Percentiles rank a stretch among this genome's conserved stretches.
These are phyloP conservation scores for Eciton burchellii DNA, from an alignment of 1,140 invertebrate species.

Conservation along the genomic window DNA sequence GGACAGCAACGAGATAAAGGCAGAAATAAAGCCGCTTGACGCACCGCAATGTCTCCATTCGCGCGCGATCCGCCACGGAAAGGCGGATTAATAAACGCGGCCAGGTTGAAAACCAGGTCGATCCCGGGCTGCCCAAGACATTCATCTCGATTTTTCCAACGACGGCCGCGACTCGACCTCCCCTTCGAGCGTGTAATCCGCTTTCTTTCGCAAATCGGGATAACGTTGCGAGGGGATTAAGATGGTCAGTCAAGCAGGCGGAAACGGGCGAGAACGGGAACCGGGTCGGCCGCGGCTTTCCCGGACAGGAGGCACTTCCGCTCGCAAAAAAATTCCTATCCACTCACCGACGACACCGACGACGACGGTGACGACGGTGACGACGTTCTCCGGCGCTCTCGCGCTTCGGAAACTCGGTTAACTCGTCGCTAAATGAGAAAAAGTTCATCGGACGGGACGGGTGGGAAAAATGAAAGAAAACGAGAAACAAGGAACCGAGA, in stretches of 20 bases:
- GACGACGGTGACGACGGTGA: not conserved
- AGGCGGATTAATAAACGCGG: not conserved
- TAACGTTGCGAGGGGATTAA: not conserved
- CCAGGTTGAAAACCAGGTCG: not conserved
- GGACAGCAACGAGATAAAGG: constrained; percentile 39
- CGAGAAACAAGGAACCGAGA: not conserved
- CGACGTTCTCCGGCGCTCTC: not conserved
- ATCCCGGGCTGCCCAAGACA: constrained; percentile 6
- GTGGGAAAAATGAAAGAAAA: constrained; percentile 32
- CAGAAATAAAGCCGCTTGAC: constrained; percentile 42
- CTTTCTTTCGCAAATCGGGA: not conserved
- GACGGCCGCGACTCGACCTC: not conserved
- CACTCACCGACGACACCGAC: not conserved
- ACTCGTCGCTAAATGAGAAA: constrained; percentile 25
- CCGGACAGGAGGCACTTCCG: not conserved
- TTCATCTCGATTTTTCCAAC: constrained; percentile 30
- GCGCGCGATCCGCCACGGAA: not conserved
- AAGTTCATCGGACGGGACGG: constrained; percentile 28
- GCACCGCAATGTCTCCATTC: not conserved
- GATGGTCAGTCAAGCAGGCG: too few species aligned
- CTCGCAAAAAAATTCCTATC: constrained; percentile 10
- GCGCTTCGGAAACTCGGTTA: constrained; percentile 32
- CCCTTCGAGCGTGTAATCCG: not conserved
- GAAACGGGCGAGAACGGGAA: not conserved
- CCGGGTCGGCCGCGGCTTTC: not conserved